phyloP scores from a whole-genome alignment of 2,113 vertebrate species.

The Stegostoma tigrinum region DNA sequence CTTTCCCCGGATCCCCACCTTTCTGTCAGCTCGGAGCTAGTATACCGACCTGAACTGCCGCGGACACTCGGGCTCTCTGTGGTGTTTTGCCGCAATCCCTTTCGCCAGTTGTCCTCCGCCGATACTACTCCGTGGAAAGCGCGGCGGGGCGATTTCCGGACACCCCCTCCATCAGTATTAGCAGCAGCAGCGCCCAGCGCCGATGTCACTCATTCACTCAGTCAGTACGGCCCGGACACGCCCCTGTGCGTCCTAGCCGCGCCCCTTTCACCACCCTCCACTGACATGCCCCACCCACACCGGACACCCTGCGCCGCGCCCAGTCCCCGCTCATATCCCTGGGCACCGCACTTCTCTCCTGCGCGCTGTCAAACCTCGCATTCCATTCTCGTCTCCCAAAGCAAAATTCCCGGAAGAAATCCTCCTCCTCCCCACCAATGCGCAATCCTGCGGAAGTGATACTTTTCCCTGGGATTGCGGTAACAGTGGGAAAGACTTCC shows the following conservation, averaged over 20 bases:
- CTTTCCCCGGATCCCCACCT: neutral
- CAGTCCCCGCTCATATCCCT: neutral
- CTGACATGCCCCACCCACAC: too few relatives aligned
- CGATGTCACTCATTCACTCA: too few relatives aligned
- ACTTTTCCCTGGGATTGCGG: neutral
- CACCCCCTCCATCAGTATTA: too few relatives aligned
- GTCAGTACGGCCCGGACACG: too few relatives aligned
- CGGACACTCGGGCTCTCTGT: neutral
- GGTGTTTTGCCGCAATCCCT: conserved; percentile 1
- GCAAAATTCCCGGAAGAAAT: conserved; percentile 21
- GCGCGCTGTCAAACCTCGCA: neutral
- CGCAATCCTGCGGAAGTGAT: conserved; percentile 26
- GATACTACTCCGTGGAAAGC: neutral
- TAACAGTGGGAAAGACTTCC: neutral
- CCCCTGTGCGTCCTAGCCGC: too few relatives aligned
- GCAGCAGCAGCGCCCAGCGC: neutral
- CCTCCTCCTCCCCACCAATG: neutral
- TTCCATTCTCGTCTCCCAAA: neutral
- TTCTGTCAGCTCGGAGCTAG: neutral
- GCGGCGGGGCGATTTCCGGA: neutral
- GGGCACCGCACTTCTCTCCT: neutral
- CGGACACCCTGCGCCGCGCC: too few relatives aligned
- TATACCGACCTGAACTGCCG: neutral
- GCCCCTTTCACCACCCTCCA: too few relatives aligned
- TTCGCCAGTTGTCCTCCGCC: neutral